Evolutionary conservation across 2,888 invertebrate genomes (phyloP).

Genomic region (Lydus trimaculatus): DNA sequence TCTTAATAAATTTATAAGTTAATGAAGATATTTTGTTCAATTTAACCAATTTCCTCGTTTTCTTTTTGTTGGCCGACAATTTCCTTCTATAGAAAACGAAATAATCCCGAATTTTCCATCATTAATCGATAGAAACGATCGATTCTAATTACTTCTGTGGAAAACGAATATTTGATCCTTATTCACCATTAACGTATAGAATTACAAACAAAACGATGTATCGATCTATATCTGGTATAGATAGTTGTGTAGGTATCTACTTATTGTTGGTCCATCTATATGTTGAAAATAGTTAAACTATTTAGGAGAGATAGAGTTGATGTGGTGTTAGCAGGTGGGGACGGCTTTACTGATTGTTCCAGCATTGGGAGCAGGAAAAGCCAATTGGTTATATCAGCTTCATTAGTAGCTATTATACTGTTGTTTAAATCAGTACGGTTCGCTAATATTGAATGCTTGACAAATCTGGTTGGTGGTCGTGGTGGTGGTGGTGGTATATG

Average conservation of each 20-base stretch:
- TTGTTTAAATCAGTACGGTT: conserved; percentile 36
- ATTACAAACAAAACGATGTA: no score
- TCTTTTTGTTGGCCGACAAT: background rate
- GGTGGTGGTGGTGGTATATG: no score
- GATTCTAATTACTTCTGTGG: no score
- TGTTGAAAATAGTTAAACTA: background rate
- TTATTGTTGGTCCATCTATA: background rate
- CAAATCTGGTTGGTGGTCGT: conserved; percentile 15
- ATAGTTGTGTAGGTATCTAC: no score
- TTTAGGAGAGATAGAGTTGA: background rate
- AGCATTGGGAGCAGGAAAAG: conserved; percentile 49
- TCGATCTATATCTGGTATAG: no score
- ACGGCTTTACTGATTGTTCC: conserved; percentile 36
- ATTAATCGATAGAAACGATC: no score
- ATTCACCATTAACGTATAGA: no score
- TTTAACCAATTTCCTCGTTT: background rate
- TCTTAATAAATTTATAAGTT: background rate
- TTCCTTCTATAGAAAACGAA: background rate
- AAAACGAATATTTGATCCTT: no score
- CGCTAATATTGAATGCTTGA: conserved; percentile 21
- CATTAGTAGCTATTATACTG: conserved; percentile 47
- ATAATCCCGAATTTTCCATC: no score
- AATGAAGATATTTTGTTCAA: background rate
- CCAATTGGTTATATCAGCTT: conserved; percentile 52
- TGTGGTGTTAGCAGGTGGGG: conserved; percentile 20